A percentile compares a stretch with the other conserved stretches of the same genome.
Evolutionary conservation across 2,888 invertebrate species (phyloP).

Genomic region (Tiliacea citrago): DNA sequence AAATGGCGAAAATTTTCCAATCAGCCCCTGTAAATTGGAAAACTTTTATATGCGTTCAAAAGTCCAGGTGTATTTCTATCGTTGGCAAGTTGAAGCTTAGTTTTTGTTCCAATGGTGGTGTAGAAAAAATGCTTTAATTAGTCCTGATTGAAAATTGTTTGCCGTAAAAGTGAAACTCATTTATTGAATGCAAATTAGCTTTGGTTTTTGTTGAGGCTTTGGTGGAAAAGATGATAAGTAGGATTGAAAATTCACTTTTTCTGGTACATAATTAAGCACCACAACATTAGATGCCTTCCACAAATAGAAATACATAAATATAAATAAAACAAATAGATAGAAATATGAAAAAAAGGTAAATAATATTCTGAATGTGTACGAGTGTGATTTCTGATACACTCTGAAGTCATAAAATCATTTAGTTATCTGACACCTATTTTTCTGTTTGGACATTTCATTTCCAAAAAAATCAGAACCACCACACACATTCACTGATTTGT

Average conservation of each 20-base stretch:
- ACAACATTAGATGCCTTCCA: background rate
- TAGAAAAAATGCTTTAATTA: slow-evolving; percentile 84
- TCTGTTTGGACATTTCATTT: too few relatives aligned
- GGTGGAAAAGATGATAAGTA: slow-evolving; percentile 20
- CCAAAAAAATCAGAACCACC: background rate
- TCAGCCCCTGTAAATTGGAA: slow-evolving; percentile 90
- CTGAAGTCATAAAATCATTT: background rate
- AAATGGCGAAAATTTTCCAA: slow-evolving; percentile 90
- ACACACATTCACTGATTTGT: background rate
- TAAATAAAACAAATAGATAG: too few relatives aligned
- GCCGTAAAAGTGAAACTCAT: slow-evolving; percentile 69
- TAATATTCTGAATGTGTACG: background rate
- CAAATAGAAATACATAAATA: background rate
- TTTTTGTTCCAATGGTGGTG: slow-evolving; percentile 82
- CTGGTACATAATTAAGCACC: background rate
- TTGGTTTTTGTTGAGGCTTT: slow-evolving; percentile 46
- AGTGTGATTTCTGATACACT: background rate
- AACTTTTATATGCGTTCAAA: slow-evolving; percentile 90
- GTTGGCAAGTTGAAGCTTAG: slow-evolving; percentile 77
- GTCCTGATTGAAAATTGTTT: slow-evolving; percentile 74
- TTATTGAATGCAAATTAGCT: slow-evolving; percentile 61
- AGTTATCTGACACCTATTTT: too few relatives aligned
- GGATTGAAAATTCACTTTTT: background rate
- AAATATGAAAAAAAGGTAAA: background rate
- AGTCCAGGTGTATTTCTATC: slow-evolving; percentile 90